A percentile compares a stretch with the other conserved stretches of the same genome.
Conservation (phyloP, 2,888 invertebrate genomes). For the Erebia palarica region DNA sequence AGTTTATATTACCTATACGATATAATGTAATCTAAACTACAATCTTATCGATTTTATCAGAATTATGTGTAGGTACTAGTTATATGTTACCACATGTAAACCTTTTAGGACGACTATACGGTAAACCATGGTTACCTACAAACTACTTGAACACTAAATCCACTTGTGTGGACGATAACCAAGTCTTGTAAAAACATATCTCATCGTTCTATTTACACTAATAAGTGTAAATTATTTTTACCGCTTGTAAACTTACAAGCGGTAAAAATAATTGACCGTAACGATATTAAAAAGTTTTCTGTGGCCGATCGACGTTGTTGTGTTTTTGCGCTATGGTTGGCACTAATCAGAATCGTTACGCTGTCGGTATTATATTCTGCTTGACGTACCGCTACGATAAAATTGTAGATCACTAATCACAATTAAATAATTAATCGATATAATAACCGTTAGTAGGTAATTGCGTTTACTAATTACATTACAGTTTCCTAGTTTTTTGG, state of each 20-base stretch:
- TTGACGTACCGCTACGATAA: background rate
- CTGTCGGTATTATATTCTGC: background rate
- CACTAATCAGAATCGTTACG: conserved; percentile 4
- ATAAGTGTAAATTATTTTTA: too few species aligned
- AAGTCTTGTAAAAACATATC: background rate
- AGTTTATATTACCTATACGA: too few species aligned
- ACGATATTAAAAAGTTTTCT: conserved; percentile 18
- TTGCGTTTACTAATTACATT: background rate
- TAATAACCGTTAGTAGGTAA: background rate
- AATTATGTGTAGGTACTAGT: too few species aligned
- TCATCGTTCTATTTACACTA: conserved; percentile 10
- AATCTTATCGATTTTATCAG: too few species aligned
- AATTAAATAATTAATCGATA: background rate
- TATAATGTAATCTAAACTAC: too few species aligned
- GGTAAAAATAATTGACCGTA: conserved; percentile 15
- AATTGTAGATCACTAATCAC: conserved; percentile 3
- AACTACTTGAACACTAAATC: too few species aligned
- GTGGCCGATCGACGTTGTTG: background rate
- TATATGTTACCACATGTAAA: too few species aligned
- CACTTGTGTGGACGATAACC: background rate
- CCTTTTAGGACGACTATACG: too few species aligned
- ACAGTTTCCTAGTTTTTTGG: background rate
- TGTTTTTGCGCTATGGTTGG: conserved; percentile 12
- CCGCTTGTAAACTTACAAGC: too few species aligned
- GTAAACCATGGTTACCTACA: background rate